A percentile compares a stretch with the other conserved stretches of the same genome.
Evolutionary conservation across 2,113 vertebrate genomes (phyloP).

Genomic region (Crypturellus undulatus): DNA sequence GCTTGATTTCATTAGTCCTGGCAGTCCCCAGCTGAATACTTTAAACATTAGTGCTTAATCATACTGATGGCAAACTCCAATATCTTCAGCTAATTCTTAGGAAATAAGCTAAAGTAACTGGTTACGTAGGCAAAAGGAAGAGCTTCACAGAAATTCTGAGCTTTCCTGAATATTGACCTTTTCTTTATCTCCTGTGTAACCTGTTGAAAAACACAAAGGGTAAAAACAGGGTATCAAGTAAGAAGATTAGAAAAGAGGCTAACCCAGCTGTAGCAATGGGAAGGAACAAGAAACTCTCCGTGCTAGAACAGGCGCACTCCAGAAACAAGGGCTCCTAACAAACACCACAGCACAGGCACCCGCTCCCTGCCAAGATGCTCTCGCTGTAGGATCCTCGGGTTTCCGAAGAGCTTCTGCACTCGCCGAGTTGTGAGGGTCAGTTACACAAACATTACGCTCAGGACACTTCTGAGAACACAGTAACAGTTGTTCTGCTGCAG

Average conservation of each 20-base stretch:
- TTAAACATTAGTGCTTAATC: background rate
- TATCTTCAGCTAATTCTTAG: background rate
- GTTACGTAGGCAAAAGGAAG: background rate
- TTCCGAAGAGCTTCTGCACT: background rate
- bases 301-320: background rate
- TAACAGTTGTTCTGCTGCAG: conserved; percentile 2
- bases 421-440: fast-evolving
- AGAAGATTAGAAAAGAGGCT: background rate
- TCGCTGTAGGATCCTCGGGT: background rate
- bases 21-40: background rate
- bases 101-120: background rate
- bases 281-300: background rate
- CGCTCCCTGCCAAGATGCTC: background rate
- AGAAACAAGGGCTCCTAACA: conserved; percentile 11
- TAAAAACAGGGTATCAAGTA: background rate
- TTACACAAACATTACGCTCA: conserved; percentile 11
- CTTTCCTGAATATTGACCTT: background rate
- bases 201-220: background rate
- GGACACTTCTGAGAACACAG: conserved; percentile 45
- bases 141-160: background rate
- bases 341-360: background rate
- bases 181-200: background rate
- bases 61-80: background rate
- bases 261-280: background rate
- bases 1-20: background rate